Evolutionary conservation across 1,140 invertebrate species (phyloP).

Genomic region (Aethina tumida): DNA sequence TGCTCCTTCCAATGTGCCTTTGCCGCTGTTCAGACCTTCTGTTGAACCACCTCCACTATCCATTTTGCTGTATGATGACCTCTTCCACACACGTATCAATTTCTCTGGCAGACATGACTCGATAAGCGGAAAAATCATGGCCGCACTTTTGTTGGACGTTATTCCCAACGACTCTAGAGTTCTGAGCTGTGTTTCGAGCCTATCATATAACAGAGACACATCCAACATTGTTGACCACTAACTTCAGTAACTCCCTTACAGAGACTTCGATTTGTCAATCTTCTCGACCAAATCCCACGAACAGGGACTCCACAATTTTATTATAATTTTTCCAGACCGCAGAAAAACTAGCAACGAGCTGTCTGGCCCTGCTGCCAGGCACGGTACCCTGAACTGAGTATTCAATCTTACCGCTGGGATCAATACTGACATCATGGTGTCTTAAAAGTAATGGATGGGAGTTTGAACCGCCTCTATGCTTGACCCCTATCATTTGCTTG

Average conservation of each 20-base stretch:
- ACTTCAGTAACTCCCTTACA: not conserved
- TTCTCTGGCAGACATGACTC: conserved; percentile 32
- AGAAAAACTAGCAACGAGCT: conserved; percentile 1
- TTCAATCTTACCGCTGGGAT: conserved; percentile 24
- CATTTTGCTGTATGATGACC: no score
- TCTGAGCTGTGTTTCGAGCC: conserved; percentile 20
- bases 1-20: no score
- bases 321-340: conserved; percentile 5
- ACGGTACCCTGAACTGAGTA: conserved; percentile 10
- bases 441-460: no score
- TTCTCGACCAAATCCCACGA: conserved; percentile 4
- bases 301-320: conserved; percentile 1
- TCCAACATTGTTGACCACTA: not conserved
- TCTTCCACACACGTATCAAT: conserved; percentile 26
- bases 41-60: no score
- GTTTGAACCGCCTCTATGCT: no score
- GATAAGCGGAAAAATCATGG: conserved; percentile 32
- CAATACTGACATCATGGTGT: conserved; percentile 27
- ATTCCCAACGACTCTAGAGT: conserved; percentile 33
- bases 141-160: conserved; percentile 29
- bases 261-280: conserved; percentile 4
- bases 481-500: no score
- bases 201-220: conserved; percentile 18
- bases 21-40: no score
- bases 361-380: conserved; percentile 1